phyloP scores from a whole-genome alignment of 2,888 invertebrate genomes.

The Cacoxenus indagator region DNA sequence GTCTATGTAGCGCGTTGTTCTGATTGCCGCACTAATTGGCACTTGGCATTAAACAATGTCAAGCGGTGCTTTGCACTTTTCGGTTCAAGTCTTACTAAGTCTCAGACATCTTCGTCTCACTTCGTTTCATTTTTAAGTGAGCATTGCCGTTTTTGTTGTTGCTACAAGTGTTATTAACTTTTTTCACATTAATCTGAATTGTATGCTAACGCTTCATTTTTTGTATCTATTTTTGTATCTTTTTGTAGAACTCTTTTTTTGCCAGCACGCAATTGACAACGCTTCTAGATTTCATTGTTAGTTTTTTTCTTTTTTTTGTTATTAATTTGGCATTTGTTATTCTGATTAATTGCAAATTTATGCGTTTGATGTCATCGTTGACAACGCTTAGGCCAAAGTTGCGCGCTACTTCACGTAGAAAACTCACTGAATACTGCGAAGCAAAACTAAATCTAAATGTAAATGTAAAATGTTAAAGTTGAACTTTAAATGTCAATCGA shows the following conservation, averaged over 20 bases:
- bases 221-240: not conserved
- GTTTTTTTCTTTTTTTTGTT: slow-evolving; percentile 14
- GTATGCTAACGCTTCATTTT: not conserved
- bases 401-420: not conserved
- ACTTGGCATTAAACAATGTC: slow-evolving; percentile 38
- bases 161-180: not conserved
- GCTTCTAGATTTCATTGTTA: not conserved
- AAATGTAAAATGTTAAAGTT: not conserved
- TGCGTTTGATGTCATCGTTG: slow-evolving; percentile 57
- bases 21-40: slow-evolving; percentile 30
- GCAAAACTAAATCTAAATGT: too few species aligned
- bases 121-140: not conserved
- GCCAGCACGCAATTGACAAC: not conserved
- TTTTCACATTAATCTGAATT: not conserved
- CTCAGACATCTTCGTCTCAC: not conserved
- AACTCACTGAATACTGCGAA: too few species aligned
- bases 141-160: not conserved
- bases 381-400: not conserved
- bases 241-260: not conserved
- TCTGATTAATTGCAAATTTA: slow-evolving; percentile 44
- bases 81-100: slow-evolving; percentile 25
- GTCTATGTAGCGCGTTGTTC: not conserved
- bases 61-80: slow-evolving; percentile 51
- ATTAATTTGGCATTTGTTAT: slow-evolving; percentile 52
- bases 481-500: slow-evolving; percentile 24